Evolutionary conservation across 2,888 invertebrate genomes (phyloP), one percentile per base, ranked within the genome.

Genomic region (Lordiphosa fenestrarum): DNA sequence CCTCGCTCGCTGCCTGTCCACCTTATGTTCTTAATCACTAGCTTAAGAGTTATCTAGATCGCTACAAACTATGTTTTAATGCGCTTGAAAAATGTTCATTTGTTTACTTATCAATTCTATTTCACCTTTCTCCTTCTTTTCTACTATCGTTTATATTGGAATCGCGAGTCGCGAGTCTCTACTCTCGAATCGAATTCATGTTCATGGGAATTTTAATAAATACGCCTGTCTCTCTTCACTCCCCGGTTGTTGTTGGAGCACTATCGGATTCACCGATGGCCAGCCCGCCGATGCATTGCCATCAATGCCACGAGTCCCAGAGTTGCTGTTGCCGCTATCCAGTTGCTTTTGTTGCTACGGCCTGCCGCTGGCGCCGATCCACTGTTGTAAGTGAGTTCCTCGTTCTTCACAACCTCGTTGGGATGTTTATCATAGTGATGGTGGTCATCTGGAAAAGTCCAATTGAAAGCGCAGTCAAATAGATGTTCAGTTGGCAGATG

Each of bases 401-500:
- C 96, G 89, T 96, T 96, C 91, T 96, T 97, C 84, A 96, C 95
- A 78, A 96, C 96, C 90, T 97, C 96, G 90, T 96, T 97, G 62
- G 95, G 96, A 90, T 95, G 93, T 89, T 95, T 95, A 87, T 95
- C 95, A 87, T 95, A 95, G 89, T 94, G 67, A 15, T 69, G 68
- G 37, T 71, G 94, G 91, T 94, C 95, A 71, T 83, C 84, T 94
- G 64, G 3, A 77, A 77, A 46, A 42, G 51, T 13, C 5, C 5
- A 33, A 6, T 21, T 9, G 12, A 30, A 30, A 30, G 10, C 30
- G 30, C 10, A 30, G 30, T 30, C 4, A 30, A 10, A 4, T 7
- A 30, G 30, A 10, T 9, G 30, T 3, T 30, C 30, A 30, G 10
- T 9, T 30, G 30, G 9, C 30, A 10, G 30, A 10, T 25, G 9